These are phyloP conservation scores for Axinella damicornis DNA, from an alignment of 37 sponge, comb jelly and placozoan genomes.

Conservation along the genomic window DNA sequence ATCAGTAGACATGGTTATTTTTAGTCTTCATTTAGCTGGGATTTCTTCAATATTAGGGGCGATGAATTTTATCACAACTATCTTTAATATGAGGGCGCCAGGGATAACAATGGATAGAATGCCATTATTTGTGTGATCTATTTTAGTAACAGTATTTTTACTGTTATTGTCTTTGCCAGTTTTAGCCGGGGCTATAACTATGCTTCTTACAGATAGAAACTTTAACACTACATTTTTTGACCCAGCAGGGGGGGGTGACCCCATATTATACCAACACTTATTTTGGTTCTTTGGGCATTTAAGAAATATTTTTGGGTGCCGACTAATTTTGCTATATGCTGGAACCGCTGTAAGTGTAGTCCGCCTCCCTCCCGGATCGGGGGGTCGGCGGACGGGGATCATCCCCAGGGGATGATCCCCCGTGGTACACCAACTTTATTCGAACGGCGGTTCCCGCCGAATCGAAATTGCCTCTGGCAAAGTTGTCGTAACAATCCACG, in stretches of 20 bases:
- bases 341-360: no score
- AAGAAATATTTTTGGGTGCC: no score
- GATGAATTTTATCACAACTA: constrained; percentile 89
- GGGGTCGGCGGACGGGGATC: no score
- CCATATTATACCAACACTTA: constrained; percentile 92
- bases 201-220: constrained; percentile 91
- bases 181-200: constrained; percentile 90
- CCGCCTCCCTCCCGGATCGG: no score
- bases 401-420: no score
- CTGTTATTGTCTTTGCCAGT: constrained; percentile 88
- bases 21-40: constrained; percentile 85
- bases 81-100: constrained; percentile 86
- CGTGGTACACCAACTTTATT: no score
- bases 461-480: no score
- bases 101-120: constrained; percentile 73
- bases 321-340: no score
- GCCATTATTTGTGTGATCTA: constrained; percentile 90
- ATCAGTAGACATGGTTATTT: constrained; percentile 82
- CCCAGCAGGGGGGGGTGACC: constrained; percentile 93
- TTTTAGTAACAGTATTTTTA: constrained; percentile 84
- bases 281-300: constrained; percentile 93
- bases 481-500: no score
- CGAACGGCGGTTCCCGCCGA: no score
- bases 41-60: constrained; percentile 84
- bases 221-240: constrained; percentile 95